Percentiles rank a stretch among this genome's conserved stretches.
phyloP scores from a whole-genome alignment of 2,113 vertebrate species.

The Cottus gobio region DNA sequence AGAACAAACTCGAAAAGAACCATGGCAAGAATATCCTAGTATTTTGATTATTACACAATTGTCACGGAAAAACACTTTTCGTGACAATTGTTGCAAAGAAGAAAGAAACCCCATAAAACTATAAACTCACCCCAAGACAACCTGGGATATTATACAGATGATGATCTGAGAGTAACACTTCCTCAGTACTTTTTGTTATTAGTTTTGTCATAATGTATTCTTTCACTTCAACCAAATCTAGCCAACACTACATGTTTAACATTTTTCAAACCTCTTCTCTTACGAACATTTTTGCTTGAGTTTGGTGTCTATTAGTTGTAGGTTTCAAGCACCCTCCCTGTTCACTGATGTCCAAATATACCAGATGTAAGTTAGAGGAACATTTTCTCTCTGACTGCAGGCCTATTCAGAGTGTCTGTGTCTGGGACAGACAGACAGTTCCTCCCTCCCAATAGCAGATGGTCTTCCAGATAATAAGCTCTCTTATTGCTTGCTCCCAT shows the following conservation, averaged over 20 bases:
- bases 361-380: constrained; percentile 64
- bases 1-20: neutral
- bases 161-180: no score
- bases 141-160: neutral
- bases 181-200: neutral
- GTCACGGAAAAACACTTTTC: neutral
- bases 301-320: neutral
- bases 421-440: constrained; percentile 83
- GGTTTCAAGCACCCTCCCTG: neutral
- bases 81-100: no score
- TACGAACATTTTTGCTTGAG: neutral
- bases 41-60: neutral
- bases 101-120: neutral
- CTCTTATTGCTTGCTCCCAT: constrained; percentile 85
- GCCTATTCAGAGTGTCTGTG: constrained; percentile 66
- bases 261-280: neutral
- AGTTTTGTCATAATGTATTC: neutral
- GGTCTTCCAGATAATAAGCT: constrained; percentile 94
- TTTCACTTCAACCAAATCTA: neutral
- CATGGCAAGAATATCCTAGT: no score
- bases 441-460: constrained; percentile 91
- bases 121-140: neutral
- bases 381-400: constrained; percentile 53
- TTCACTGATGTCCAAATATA: constrained; percentile 25
- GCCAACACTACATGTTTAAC: neutral